Conservation (phyloP, 2,113 vertebrate genomes). For the Oreocharis arfaki region DNA sequence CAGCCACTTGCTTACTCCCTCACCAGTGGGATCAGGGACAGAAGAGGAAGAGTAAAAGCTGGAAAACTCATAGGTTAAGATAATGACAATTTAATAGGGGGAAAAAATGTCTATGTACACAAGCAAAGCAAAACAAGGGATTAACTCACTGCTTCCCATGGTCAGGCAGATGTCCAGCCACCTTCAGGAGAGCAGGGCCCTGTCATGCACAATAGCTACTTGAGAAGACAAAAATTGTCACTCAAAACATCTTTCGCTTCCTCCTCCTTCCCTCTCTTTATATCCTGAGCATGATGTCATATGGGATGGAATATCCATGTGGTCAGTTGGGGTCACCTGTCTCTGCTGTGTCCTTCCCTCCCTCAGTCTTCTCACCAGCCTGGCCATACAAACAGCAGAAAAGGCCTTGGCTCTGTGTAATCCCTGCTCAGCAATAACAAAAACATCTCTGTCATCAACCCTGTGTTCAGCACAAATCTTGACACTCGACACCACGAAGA, state of each 20-base stretch:
- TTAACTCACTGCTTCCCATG: neutral
- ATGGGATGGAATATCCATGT: neutral
- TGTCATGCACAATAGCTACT: too few relatives aligned
- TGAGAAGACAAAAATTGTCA: neutral
- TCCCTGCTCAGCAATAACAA: neutral
- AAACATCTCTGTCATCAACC: neutral
- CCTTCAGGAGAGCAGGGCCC: neutral
- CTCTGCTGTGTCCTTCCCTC: neutral
- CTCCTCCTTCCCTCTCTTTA: neutral
- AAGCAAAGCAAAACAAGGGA: neutral
- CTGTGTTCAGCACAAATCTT: neutral
- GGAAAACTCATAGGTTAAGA: neutral
- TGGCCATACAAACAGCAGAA: neutral
- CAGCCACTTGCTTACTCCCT: neutral
- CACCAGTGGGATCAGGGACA: neutral
- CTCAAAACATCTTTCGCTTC: neutral
- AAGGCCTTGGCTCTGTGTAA: neutral
- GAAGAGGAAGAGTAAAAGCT: neutral
- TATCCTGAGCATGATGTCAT: neutral
- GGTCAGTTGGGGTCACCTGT: neutral
- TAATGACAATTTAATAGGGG: neutral
- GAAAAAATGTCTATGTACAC: fast-evolving
- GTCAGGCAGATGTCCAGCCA: neutral
- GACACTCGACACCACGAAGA: fast-evolving
- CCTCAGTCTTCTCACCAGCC: neutral